Evolutionary conservation across 37 sponge, comb jelly and placozoan species (phyloP).

Genomic region (Haliclona indistincta): DNA sequence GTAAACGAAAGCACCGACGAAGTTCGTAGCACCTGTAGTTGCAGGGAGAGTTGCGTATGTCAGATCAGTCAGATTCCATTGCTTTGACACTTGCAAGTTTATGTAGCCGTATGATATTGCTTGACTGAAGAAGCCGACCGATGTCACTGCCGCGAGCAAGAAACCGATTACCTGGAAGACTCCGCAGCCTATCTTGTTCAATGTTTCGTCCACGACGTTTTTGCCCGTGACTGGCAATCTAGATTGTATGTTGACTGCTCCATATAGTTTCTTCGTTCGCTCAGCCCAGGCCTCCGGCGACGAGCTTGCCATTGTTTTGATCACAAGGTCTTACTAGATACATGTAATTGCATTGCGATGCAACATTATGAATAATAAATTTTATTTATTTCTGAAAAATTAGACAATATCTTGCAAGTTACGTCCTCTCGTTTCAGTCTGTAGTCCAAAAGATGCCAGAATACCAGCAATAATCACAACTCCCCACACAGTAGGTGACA

Average conservation of each 20-base stretch:
- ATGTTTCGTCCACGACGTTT: slow-evolving; percentile 6
- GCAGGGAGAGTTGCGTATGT: slow-evolving; percentile 45
- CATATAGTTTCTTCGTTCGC: too few relatives aligned
- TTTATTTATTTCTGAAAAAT: too few relatives aligned
- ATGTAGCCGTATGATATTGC: slow-evolving; percentile 32
- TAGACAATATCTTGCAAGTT: slow-evolving; percentile 7
- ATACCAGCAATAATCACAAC: slow-evolving; percentile 18
- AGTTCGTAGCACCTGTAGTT: slow-evolving; percentile 30
- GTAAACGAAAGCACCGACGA: slow-evolving; percentile 26
- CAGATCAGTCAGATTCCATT: slow-evolving; percentile 20
- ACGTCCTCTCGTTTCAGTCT: slow-evolving; percentile 25
- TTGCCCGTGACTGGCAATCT: too few relatives aligned
- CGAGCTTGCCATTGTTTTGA: too few relatives aligned
- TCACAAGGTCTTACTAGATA: too few relatives aligned
- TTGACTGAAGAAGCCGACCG: slow-evolving; percentile 36
- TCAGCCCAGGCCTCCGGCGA: too few relatives aligned
- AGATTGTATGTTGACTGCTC: too few relatives aligned
- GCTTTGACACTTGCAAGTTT: background rate
- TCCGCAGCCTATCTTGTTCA: slow-evolving; percentile 38
- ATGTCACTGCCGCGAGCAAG: slow-evolving; percentile 11
- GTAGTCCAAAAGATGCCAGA: slow-evolving; percentile 19
- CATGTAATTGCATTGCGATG: too few relatives aligned
- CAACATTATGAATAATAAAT: too few relatives aligned
- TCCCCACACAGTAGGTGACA: slow-evolving; percentile 33
- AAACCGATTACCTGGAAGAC: slow-evolving; percentile 40